Evolutionary conservation across 1,140 invertebrate species (phyloP).

Genomic region (Saccostrea echinata): DNA sequence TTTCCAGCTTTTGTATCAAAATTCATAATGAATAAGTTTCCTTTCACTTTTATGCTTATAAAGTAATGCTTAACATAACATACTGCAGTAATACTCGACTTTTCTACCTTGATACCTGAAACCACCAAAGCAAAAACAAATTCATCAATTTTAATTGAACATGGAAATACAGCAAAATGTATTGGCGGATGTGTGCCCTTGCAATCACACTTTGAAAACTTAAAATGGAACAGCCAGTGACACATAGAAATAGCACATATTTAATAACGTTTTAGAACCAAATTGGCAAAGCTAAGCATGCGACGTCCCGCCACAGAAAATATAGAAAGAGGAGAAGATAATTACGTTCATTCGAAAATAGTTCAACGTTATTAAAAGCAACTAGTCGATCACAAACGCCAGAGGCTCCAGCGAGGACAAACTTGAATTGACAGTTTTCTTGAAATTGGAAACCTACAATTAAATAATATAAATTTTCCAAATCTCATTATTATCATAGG

Average conservation of each 20-base stretch:
- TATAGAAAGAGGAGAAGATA: slow-evolving; percentile 30
- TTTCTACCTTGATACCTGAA: slow-evolving; percentile 15
- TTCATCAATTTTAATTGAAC: slow-evolving; percentile 30
- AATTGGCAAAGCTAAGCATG: slow-evolving; percentile 26
- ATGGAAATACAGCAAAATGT: not conserved
- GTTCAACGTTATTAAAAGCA: slow-evolving; percentile 39
- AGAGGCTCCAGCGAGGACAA: slow-evolving; percentile 11
- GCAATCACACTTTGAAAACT: slow-evolving; percentile 31
- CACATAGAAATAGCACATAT: slow-evolving; percentile 35
- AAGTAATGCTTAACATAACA: not conserved
- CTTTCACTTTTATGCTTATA: not conserved
- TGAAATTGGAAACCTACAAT: slow-evolving; percentile 32
- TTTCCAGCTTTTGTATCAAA: not conserved
- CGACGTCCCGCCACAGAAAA: slow-evolving; percentile 3
- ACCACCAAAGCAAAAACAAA: not conserved
- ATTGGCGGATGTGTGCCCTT: not conserved
- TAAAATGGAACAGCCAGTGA: not conserved
- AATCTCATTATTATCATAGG: slow-evolving; percentile 24
- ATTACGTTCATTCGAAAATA: slow-evolving; percentile 26
- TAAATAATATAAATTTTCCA: slow-evolving; percentile 38
- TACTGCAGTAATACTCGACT: not conserved
- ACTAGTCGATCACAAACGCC: slow-evolving; percentile 29
- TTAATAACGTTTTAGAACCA: slow-evolving; percentile 35
- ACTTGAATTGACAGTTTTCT: slow-evolving; percentile 35
- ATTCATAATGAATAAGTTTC: not conserved